Conservation (phyloP, 2,797 vertebrate genomes). For the Catamblyrhynchus diadema region DNA sequence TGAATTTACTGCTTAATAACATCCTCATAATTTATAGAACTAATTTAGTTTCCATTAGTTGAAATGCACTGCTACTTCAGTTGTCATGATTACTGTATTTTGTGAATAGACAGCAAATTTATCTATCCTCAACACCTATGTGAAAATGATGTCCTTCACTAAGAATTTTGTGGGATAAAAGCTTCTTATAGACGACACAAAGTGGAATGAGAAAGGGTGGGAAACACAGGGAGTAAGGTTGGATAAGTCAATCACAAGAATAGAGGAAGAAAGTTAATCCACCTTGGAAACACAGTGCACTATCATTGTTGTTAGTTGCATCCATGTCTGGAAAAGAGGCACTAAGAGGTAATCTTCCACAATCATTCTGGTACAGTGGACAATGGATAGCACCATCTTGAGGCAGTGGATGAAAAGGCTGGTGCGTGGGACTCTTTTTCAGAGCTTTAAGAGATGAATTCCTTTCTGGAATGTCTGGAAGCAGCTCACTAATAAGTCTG, state of each 20-base stretch:
- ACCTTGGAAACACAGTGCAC: conserved; percentile 90
- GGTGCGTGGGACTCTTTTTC: conserved; percentile 76
- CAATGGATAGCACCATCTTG: conserved; percentile 77
- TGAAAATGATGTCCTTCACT: neutral
- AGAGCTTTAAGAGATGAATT: conserved; percentile 88
- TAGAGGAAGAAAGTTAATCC: conserved; percentile 74
- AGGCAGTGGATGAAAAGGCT: conserved; percentile 80
- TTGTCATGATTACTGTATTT: neutral
- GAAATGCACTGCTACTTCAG: neutral
- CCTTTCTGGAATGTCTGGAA: conserved; percentile 92
- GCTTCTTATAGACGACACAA: neutral
- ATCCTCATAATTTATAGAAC: neutral
- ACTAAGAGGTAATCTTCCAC: conserved; percentile 84
- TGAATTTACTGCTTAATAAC: neutral
- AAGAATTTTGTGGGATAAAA: neutral
- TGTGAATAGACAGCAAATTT: conserved; percentile 31
- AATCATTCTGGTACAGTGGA: conserved; percentile 75
- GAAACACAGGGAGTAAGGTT: conserved; percentile 50
- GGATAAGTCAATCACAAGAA: conserved; percentile 46
- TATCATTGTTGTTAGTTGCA: conserved; percentile 83
- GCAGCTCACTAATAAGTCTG: conserved; percentile 91
- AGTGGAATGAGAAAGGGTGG: conserved; percentile 50
- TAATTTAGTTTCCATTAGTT: neutral
- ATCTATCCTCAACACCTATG: neutral
- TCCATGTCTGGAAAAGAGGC: conserved; percentile 88